Conservation (phyloP, 2,888 invertebrate genomes). For the Rhamphomyia laevipes region DNA sequence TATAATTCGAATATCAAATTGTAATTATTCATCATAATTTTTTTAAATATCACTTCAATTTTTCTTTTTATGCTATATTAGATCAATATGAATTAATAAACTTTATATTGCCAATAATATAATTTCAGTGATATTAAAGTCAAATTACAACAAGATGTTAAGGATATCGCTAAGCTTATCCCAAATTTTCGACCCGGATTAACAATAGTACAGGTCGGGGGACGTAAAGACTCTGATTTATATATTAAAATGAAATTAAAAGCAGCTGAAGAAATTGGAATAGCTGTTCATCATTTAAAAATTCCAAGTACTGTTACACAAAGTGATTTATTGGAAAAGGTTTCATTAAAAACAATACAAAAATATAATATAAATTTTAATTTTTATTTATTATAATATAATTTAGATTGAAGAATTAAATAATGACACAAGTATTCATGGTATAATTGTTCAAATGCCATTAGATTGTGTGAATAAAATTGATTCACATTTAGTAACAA, state of each 20-base stretch:
- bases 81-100: neutral
- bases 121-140: slow-evolving; percentile 55
- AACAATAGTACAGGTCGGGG: slow-evolving; percentile 93
- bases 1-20: no score
- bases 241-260: slow-evolving; percentile 95
- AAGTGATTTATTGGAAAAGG: slow-evolving; percentile 42
- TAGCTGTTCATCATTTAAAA: slow-evolving; percentile 65
- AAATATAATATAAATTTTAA: neutral
- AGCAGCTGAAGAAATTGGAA: slow-evolving; percentile 84
- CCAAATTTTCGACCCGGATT: slow-evolving; percentile 61
- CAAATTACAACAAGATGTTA: slow-evolving; percentile 54
- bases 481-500: slow-evolving; percentile 76
- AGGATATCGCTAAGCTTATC: slow-evolving; percentile 42
- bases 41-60: no score
- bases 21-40: no score
- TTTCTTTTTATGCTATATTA: slow-evolving; percentile 1
- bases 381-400: neutral
- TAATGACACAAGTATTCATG: slow-evolving; percentile 72
- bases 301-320: slow-evolving; percentile 73
- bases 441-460: slow-evolving; percentile 95
- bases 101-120: neutral
- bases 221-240: slow-evolving; percentile 93
- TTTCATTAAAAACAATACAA: slow-evolving; percentile 12
- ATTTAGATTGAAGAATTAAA: slow-evolving; percentile 48
- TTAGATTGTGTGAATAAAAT: slow-evolving; percentile 73